Evolutionary conservation across 2,888 invertebrate species (phyloP).

Genomic region (Aspidapion aeneum): DNA sequence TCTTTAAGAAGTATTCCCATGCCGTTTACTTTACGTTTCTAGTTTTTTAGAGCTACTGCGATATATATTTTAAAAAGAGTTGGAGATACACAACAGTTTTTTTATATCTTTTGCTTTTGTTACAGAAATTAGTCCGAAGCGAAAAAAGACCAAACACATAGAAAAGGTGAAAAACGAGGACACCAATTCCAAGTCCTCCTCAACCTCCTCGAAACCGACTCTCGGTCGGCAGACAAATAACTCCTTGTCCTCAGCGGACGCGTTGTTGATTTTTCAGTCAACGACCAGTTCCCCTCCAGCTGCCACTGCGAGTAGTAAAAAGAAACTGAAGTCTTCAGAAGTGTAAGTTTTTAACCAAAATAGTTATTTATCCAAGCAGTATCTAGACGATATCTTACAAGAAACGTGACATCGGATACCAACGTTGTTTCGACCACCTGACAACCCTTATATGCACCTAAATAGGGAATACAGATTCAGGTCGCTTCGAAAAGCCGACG

Average conservation of each 20-base stretch:
- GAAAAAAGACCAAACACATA: conserved; percentile 23
- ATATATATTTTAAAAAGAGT: too few relatives aligned
- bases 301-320: conserved; percentile 26
- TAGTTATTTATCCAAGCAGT: too few relatives aligned
- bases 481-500: too few relatives aligned
- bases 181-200: neutral
- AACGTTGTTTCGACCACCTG: too few relatives aligned
- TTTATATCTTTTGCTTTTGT: neutral
- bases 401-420: too few relatives aligned
- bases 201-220: conserved; percentile 34
- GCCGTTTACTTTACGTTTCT: too few relatives aligned
- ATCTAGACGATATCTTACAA: too few relatives aligned
- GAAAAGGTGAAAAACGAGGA: conserved; percentile 20
- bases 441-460: too few relatives aligned
- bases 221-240: conserved; percentile 82
- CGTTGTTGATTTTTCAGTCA: conserved; percentile 73
- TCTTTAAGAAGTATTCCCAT: too few relatives aligned
- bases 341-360: conserved; percentile 52
- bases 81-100: too few relatives aligned
- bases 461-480: too few relatives aligned
- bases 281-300: conserved; percentile 34
- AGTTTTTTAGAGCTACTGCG: too few relatives aligned
- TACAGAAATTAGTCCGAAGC: conserved; percentile 17
- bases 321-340: conserved; percentile 60
- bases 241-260: conserved; percentile 78